phyloP scores from a whole-genome alignment of 2,888 invertebrate genomes.

The Drosophila niveifrons region DNA sequence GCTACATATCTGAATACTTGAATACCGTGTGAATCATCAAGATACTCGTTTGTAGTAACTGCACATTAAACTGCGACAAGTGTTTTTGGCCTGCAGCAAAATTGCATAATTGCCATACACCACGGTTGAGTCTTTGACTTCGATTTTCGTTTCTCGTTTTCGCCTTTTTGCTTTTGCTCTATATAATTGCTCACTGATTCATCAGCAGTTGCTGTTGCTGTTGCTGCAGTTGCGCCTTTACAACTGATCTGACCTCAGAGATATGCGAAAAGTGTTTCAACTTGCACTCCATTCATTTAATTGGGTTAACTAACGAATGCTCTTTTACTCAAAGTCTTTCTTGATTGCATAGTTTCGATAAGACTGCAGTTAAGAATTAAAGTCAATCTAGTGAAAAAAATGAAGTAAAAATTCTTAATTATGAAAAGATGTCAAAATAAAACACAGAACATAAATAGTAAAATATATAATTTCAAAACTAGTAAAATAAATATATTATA shows the following conservation, averaged over 20 bases:
- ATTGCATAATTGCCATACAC: conserved; percentile 73
- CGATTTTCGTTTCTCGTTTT: background rate
- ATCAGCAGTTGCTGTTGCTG: conserved; percentile 23
- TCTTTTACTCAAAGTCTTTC: background rate
- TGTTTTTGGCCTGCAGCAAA: conserved; percentile 59
- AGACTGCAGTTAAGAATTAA: background rate
- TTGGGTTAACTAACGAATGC: conserved; percentile 6
- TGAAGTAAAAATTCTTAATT: no score
- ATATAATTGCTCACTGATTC: conserved; percentile 65
- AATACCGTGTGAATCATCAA: conserved; percentile 67
- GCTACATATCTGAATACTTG: conserved; percentile 46
- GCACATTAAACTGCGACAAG: conserved; percentile 67
- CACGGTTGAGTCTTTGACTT: conserved; percentile 21
- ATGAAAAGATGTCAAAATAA: no score
- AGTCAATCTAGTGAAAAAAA: no score
- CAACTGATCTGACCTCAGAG: conserved; percentile 28
- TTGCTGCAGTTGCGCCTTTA: conserved; percentile 10
- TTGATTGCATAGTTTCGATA: background rate
- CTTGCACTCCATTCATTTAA: conserved; percentile 9
- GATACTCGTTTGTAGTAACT: conserved; percentile 40
- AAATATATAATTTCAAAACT: no score
- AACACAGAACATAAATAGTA: no score
- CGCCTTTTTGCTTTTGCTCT: background rate
- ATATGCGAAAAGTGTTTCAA: conserved; percentile 26
- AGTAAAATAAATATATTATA: no score